A percentile compares a stretch with the other conserved stretches of the same genome.
These are phyloP conservation scores for Onychostoma macrolepis DNA, from an alignment of 2,113 vertebrate species.

Conservation along the genomic window DNA sequence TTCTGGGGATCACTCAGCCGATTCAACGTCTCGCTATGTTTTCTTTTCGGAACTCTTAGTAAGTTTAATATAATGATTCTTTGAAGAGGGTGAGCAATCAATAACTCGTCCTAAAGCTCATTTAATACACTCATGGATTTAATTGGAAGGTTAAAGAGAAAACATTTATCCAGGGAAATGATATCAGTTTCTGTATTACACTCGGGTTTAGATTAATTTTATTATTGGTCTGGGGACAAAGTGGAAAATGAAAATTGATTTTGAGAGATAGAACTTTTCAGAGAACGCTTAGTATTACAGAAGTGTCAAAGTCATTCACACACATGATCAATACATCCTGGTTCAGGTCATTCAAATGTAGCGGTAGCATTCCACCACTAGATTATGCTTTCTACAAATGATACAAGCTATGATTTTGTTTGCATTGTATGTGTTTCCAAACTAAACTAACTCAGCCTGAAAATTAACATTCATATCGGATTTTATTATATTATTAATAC, in stretches of 20 bases:
- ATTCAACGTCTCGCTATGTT: slow-evolving; percentile 15
- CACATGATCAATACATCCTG: slow-evolving; percentile 12
- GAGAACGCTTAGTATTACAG: slow-evolving; percentile 5
- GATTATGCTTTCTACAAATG: background rate
- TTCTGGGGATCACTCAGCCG: slow-evolving; percentile 24
- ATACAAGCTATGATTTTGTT: background rate
- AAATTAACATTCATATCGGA: background rate
- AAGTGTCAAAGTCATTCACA: slow-evolving; percentile 25
- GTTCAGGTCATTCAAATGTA: background rate
- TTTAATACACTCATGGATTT: slow-evolving; percentile 71
- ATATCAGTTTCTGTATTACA: slow-evolving; percentile 42
- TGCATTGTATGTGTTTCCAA: background rate
- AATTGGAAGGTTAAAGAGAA: slow-evolving; percentile 68
- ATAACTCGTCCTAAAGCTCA: slow-evolving; percentile 75
- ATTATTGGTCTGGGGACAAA: slow-evolving; percentile 42
- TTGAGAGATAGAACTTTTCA: slow-evolving; percentile 13
- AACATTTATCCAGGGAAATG: slow-evolving; percentile 56
- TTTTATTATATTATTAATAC: too few species aligned
- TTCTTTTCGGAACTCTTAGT: slow-evolving; percentile 5
- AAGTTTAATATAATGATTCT: slow-evolving; percentile 37
- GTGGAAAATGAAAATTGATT: slow-evolving; percentile 55
- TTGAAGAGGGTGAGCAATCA: slow-evolving; percentile 66
- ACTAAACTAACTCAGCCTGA: background rate
- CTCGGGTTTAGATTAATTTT: slow-evolving; percentile 31
- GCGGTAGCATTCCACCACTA: background rate